Percentiles rank a stretch among this genome's conserved stretches.
Conservation (phyloP, 2,888 invertebrate genomes). For the Drosophila suboccidentalis region DNA sequence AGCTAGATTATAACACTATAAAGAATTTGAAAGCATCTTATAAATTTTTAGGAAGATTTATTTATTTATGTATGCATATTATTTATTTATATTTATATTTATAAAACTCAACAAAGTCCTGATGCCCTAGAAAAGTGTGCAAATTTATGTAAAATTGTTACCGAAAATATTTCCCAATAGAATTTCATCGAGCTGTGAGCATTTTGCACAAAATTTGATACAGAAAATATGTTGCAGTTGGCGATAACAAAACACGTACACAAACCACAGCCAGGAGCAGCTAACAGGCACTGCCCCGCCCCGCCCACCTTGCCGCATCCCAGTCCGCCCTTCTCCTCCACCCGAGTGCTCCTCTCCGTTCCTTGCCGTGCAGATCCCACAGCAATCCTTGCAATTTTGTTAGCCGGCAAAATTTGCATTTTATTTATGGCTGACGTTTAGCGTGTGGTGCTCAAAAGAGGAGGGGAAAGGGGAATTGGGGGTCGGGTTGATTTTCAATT, state of each 20-base stretch:
- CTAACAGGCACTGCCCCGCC: background rate
- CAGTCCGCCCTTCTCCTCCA: background rate
- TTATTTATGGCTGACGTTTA: slow-evolving; percentile 78
- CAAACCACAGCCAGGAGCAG: slow-evolving; percentile 51
- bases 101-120: background rate
- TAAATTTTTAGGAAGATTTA: background rate
- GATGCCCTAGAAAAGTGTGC: background rate
- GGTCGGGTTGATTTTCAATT: slow-evolving; percentile 67
- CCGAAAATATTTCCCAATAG: slow-evolving; percentile 68
- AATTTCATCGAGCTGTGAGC: slow-evolving; percentile 67
- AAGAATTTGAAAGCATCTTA: too few species aligned
- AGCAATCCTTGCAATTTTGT: slow-evolving; percentile 69
- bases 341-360: background rate
- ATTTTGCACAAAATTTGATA: slow-evolving; percentile 74
- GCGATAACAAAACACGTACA: slow-evolving; percentile 68
- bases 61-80: too few species aligned
- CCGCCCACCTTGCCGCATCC: slow-evolving; percentile 1
- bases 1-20: too few species aligned
- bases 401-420: slow-evolving; percentile 63
- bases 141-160: slow-evolving; percentile 33
- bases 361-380: slow-evolving; percentile 9
- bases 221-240: slow-evolving; percentile 68
- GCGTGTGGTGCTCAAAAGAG: slow-evolving; percentile 41
- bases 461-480: slow-evolving; percentile 5
- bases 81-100: too few species aligned